Evolutionary conservation across 2,888 invertebrate species (phyloP).

Genomic region (Hartigia nigra): DNA sequence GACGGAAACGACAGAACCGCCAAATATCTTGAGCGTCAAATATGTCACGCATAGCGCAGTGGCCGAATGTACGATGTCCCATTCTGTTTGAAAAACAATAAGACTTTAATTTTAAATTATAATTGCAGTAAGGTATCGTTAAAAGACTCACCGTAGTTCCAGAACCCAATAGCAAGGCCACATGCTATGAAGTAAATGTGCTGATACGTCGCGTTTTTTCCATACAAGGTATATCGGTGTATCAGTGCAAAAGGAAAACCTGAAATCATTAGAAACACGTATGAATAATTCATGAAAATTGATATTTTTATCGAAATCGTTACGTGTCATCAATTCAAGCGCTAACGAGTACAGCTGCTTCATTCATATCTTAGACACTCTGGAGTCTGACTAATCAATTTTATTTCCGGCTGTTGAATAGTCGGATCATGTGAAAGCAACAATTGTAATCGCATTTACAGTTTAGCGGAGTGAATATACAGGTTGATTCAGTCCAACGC

Average conservation of each 20-base stretch:
- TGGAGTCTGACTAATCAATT: background rate
- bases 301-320: too few relatives aligned
- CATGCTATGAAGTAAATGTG: conserved; percentile 79
- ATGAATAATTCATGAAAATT: background rate
- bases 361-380: background rate
- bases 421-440: background rate
- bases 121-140: background rate
- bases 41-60: conserved; percentile 80
- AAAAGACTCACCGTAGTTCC: conserved; percentile 80
- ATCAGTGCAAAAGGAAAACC: conserved; percentile 80
- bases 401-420: background rate
- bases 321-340: background rate
- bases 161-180: conserved; percentile 82
- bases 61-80: conserved; percentile 80
- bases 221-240: conserved; percentile 72
- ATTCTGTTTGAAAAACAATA: conserved; percentile 60
- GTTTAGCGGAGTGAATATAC: background rate
- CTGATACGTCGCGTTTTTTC: conserved; percentile 70
- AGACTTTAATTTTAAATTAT: background rate
- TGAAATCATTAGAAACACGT: conserved; percentile 62
- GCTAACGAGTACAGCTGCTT: background rate
- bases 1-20: conserved; percentile 75
- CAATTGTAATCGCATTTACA: background rate
- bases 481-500: background rate
- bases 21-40: conserved; percentile 72